Base-by-base conservation (phyloP, 2,888 invertebrate species). In the Andrena dorsata region DNA sequence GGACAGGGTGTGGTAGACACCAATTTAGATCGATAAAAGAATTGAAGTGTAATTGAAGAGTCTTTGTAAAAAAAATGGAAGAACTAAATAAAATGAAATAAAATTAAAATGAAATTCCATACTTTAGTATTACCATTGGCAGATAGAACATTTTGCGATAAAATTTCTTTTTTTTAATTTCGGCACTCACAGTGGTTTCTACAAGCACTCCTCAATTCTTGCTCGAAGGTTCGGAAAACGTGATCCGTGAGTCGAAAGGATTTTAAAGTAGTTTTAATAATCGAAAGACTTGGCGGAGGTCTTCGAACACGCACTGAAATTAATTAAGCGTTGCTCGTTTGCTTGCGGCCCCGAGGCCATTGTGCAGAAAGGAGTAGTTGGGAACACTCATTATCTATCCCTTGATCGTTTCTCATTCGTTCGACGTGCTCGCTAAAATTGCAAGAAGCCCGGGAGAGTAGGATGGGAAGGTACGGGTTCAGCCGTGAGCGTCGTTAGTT, bases 381-480 rank as follows among this genome's bases (percentile, higher is more conserved):
- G 32, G 28, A 66, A 30, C 68, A 56, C 56, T 76, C 47, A 32
- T 76, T 76, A 78, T 76, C 78, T 66, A 23, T 53, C 63, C 65
- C 60, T 71, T 77, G 65, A 47, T 60, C 60, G 60, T 61, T 69
- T 73, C 41, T 41, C 28, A 66, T 49, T 80, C 64, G 56, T 70
- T 70, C 51, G 41, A 51, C 16, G 23, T n/a, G 32, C 80, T 26
- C 26, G 56, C 56, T 64, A 64, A 72, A 63, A 63, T 80, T 63
- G 49, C 78, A 64, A 64, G 80, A 66, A 68, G 60, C 30, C 65
- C 20, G 56, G 16, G 56, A 28, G 41, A n/a, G 41, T 13, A 0
- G 32, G 60, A 6, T 26, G 32, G 16, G 28, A 41, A 23, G 28
- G 49, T 49, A 28, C 2, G 26, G 20, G 20, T 30, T n/a, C 35